Evolutionary conservation across 2,797 vertebrate genomes (phyloP).

Genomic region (Intellagama lesueurii): DNA sequence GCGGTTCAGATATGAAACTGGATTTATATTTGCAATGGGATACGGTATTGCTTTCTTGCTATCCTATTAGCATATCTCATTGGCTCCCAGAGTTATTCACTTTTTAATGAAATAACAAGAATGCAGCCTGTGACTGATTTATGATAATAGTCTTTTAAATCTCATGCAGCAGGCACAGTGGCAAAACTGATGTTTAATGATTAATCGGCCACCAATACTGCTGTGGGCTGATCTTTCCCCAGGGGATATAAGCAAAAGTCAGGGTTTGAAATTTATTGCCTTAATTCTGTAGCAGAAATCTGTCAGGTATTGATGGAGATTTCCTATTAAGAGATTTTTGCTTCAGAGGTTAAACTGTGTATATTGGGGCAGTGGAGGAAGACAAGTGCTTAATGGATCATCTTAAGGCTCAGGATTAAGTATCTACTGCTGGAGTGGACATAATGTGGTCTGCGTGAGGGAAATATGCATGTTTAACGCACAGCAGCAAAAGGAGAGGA

Average conservation of each 20-base stretch:
- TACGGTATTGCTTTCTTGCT: background rate
- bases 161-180: slow-evolving; percentile 11
- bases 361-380: background rate
- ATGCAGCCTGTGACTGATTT: slow-evolving; percentile 24
- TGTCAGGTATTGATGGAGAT: slow-evolving; percentile 4
- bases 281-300: slow-evolving; percentile 16
- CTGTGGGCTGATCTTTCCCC: slow-evolving; percentile 13
- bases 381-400: background rate
- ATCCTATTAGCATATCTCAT: background rate
- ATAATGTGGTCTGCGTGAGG: background rate
- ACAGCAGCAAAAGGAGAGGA: background rate
- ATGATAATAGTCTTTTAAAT: slow-evolving; percentile 25
- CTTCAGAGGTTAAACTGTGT: background rate
- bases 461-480: background rate
- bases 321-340: background rate
- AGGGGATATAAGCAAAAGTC: slow-evolving; percentile 9
- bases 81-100: background rate
- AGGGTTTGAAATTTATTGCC: slow-evolving; percentile 12
- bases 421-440: background rate
- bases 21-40: background rate
- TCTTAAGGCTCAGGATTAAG: background rate
- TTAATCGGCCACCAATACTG: background rate
- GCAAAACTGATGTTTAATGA: slow-evolving; percentile 12
- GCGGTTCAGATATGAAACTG: background rate
- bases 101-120: slow-evolving; percentile 14